These are phyloP conservation scores for Pogonomyrmex californicus DNA, from an alignment of 1,140 invertebrate species.

Conservation along the genomic window DNA sequence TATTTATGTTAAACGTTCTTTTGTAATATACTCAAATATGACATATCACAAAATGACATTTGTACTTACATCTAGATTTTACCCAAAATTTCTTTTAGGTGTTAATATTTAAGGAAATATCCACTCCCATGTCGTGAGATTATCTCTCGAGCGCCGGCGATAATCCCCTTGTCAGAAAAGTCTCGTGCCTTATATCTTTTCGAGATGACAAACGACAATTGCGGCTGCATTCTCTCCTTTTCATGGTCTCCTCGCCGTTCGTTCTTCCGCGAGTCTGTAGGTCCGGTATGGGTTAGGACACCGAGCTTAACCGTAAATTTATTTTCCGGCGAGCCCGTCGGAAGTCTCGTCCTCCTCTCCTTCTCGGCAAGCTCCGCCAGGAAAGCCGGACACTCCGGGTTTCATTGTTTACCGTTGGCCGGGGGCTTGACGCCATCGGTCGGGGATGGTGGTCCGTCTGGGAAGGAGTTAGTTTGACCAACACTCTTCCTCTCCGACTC, in stretches of 20 bases:
- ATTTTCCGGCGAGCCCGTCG: conserved; percentile 76
- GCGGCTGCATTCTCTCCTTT: conserved; percentile 57
- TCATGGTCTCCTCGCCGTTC: conserved; percentile 56
- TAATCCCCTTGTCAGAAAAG: conserved; percentile 62
- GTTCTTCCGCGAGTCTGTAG: conserved; percentile 48
- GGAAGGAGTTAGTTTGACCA: conserved; percentile 71
- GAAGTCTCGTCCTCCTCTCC: conserved; percentile 72
- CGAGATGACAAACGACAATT: conserved; percentile 76
- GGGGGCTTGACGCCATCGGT: conserved; percentile 51
- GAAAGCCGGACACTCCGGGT: conserved; percentile 80
- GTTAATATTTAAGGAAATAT: conserved; percentile 53
- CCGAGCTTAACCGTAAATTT: conserved; percentile 82
- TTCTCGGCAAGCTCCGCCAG: conserved; percentile 62
- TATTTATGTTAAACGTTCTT: not conserved
- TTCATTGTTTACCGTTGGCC: conserved; percentile 82
- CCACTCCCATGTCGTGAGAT: not conserved
- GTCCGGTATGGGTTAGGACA: conserved; percentile 46
- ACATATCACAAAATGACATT: not conserved
- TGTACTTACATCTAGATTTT: not conserved
- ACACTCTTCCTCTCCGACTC: conserved; percentile 61
- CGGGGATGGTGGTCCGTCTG: conserved; percentile 49
- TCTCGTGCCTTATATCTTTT: conserved; percentile 53
- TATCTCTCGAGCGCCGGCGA: conserved; percentile 13
- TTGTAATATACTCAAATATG: not conserved
- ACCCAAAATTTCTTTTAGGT: not conserved